Evolutionary conservation across 2,113 vertebrate genomes (phyloP), one percentile per base, ranked within the genome.

Genomic region (Nicator chloris): DNA sequence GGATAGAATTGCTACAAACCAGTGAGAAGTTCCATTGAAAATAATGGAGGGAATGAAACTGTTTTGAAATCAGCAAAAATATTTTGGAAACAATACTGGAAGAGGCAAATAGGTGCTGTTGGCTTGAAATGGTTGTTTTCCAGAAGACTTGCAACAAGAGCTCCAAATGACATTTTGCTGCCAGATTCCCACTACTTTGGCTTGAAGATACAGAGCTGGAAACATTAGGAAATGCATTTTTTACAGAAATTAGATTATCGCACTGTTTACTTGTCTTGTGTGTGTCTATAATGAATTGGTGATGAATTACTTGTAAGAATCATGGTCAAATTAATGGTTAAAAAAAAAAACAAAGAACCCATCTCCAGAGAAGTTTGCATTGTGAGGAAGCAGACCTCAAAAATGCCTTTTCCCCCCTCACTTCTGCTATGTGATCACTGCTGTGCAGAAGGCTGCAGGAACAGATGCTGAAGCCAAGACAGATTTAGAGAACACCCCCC

Each of bases 211-310:
- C 2, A 54, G 21, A 50, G 33, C 31, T 84, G 56, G 54, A 85
- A 91, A 69, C 15, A 31, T 51, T 10, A 64, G 61, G 44, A 79
- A 68, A 39, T 35, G 10, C 0, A 1, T 35, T 77, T 64, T 64
- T 20, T 2, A 31, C 5, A 65, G n/a, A n/a, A 82, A 69, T 79
- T 7, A 65, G 45, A 24, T 20, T 45, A 40, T 45, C 0, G 0
- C 13, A 24, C 20, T 56, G 16, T 60, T 87, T 65, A 76, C 20
- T 53, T 77, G 35, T 49, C 37, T 57, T 26, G 18, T 57, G 21
- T 22, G 30, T 30, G n/a, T 68, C 73, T 76, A 2, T 27, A 51
- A 49, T 20, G 24, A 76, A 84, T 3, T 71, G 40, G 37, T 53
- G 37, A 79, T 33, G 2, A 75, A 71, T 69, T 57, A 79, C 49